Base-by-base conservation (phyloP, 2,113 vertebrate genomes). In the Suncus etruscus region DNA sequence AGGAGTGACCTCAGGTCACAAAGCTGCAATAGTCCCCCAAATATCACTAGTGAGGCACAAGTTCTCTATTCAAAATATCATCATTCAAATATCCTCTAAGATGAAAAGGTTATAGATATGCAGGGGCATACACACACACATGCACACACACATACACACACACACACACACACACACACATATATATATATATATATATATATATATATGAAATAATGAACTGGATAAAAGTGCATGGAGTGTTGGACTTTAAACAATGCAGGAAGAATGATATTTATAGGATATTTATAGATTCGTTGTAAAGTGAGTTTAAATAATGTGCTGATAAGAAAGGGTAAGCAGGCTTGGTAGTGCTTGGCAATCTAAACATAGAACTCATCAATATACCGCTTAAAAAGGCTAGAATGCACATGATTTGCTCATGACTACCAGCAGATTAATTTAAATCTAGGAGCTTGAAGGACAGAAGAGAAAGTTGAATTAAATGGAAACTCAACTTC, bases 231-330 rank as follows among this genome's bases (percentile, higher is more conserved):
- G 72, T 80, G 1, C 18, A 16, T 8, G 5, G 85, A 84, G 51
- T 65, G 3, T 1, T 72, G 18, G 54, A 65, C 58, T 68, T 4
- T 39, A 29, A 48, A 69, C 31, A 25, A 9, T 32, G 1, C 2
- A 16, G 39, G 25, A 84, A 25, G 15, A 54, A 3, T 8, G 31
- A 11, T n/a, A n/a, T n/a, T 0, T 6, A n/a, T 29, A 16, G 20
- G 54, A 12, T 12, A 2, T 5, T n/a, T 22, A 16, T 0, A 15
- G 8, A 2, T 14, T 2, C 16, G 12, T 65, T 45, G 5, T 8
- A 27, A 50, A 48, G 32, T 63, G 15, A 11, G 0, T 18, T 1
- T 47, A 12, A n/a, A 61, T 39, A 39, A 63, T 1, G 1, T 11
- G 0, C 31, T n/a, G 24, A 15, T 1, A 15, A 11, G 16, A 20